Conservation (phyloP, 2,113 vertebrate species). For the Choloepus hoffmanni region DNA sequence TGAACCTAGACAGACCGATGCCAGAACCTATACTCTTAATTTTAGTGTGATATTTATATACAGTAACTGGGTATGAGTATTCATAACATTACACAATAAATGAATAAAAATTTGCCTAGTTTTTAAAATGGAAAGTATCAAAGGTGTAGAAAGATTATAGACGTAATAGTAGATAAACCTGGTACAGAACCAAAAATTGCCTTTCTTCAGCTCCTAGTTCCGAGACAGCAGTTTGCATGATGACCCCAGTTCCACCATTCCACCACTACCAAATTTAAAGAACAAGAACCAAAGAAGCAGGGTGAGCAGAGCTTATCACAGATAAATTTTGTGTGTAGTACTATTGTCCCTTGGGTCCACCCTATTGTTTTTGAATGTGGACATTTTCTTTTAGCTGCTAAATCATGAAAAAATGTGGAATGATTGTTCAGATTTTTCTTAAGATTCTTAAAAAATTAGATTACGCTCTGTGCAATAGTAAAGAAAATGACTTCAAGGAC, state of each 20-base stretch:
- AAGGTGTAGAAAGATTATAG: background rate
- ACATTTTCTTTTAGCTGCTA: constrained; percentile 30
- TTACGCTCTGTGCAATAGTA: background rate
- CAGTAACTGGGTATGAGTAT: background rate
- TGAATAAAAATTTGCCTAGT: background rate
- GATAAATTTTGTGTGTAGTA: background rate
- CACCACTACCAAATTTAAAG: background rate
- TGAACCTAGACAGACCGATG: background rate
- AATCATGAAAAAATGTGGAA: constrained; percentile 19
- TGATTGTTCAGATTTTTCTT: background rate
- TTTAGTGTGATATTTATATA: background rate
- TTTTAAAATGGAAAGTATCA: background rate
- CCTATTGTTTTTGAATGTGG: background rate
- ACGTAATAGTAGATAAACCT: background rate
- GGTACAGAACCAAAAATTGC: background rate
- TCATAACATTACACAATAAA: background rate
- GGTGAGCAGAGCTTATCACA: background rate
- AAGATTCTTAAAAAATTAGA: constrained; percentile 9
- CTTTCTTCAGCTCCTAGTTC: background rate
- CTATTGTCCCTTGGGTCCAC: background rate
- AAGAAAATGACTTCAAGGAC: background rate
- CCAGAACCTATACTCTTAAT: background rate
- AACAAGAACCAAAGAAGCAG: background rate
- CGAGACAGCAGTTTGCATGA: background rate
- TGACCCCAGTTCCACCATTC: background rate